phyloP scores from a whole-genome alignment of 2,113 vertebrate species.

The Promerops cafer region DNA sequence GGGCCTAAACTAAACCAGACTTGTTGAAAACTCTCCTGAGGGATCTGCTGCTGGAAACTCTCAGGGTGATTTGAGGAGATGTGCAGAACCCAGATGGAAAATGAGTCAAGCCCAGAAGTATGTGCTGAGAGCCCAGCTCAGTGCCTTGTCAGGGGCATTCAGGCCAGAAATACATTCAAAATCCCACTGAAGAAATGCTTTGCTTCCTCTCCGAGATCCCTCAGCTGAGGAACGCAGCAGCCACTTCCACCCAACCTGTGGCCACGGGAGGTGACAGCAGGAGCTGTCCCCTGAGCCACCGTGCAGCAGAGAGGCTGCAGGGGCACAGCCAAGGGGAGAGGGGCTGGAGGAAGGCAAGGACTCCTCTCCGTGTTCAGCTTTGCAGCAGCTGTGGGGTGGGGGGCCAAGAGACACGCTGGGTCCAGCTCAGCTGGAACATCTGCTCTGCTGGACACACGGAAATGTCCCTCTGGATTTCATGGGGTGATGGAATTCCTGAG shows the following conservation, averaged over 20 bases:
- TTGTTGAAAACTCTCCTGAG: neutral
- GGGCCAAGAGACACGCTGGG: fast-evolving
- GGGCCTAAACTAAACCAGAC: neutral
- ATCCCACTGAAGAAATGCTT: neutral
- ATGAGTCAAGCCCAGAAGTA: neutral
- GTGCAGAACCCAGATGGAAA: neutral
- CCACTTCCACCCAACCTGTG: neutral
- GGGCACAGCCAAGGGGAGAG: neutral
- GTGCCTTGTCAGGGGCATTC: neutral
- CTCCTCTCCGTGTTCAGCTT: neutral
- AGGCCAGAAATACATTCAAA: conserved; percentile 14
- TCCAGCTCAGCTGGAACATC: neutral
- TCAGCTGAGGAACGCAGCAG: neutral
- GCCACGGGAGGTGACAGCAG: neutral
- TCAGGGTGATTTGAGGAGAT: neutral
- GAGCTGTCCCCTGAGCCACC: neutral
- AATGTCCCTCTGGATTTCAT: neutral
- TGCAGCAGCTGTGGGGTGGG: fast-evolving
- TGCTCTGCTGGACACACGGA: neutral
- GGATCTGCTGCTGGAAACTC: neutral
- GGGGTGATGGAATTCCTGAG: neutral
- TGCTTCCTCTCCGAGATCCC: neutral
- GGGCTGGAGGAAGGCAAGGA: neutral
- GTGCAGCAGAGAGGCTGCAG: neutral
- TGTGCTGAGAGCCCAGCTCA: conserved; percentile 25